Evolutionary conservation across 23 tunicate species (phyloP).

Genomic region (Oikopleura albicans): DNA sequence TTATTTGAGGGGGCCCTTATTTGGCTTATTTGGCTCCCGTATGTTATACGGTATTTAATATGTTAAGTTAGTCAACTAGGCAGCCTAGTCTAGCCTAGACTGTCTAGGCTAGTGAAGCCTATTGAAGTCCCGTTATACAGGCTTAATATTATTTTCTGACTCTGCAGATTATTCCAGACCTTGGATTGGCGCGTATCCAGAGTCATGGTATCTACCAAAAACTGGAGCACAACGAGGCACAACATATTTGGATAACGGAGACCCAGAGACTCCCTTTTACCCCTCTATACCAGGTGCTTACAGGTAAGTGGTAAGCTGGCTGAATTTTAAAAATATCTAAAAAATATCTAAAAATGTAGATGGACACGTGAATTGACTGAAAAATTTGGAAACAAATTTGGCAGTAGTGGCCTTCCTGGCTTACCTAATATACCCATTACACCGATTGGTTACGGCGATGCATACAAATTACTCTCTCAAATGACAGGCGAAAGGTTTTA

Average conservation of each 20-base stretch:
- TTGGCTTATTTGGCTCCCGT: no score
- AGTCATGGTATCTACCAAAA: constrained; percentile 67
- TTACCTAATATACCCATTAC: constrained; percentile 67
- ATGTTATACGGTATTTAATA: no score
- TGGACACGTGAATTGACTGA: background rate
- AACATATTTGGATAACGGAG: constrained; percentile 23
- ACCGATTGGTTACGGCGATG: constrained; percentile 68
- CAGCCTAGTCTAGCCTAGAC: no score
- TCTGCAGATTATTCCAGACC: constrained; percentile 47
- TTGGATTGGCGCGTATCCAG: constrained; percentile 29
- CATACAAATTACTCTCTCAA: constrained; percentile 31
- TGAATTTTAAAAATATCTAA: no score
- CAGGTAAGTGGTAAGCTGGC: constrained; percentile 24
- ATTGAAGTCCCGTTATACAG: no score
- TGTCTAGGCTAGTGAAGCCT: no score
- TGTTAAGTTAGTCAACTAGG: no score
- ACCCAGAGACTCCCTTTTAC: constrained; percentile 70
- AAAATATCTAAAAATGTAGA: no score
- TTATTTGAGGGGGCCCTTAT: no score
- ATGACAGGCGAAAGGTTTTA: constrained; percentile 42
- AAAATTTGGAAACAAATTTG: background rate
- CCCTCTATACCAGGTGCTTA: constrained; percentile 54
- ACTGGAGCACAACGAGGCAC: constrained; percentile 69
- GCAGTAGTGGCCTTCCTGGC: background rate
- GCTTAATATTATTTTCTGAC: constrained; percentile 48